Evolutionary conservation across 2,113 vertebrate genomes (phyloP), one percentile per base, ranked within the genome.

Genomic region (Corydoras maculifer): DNA sequence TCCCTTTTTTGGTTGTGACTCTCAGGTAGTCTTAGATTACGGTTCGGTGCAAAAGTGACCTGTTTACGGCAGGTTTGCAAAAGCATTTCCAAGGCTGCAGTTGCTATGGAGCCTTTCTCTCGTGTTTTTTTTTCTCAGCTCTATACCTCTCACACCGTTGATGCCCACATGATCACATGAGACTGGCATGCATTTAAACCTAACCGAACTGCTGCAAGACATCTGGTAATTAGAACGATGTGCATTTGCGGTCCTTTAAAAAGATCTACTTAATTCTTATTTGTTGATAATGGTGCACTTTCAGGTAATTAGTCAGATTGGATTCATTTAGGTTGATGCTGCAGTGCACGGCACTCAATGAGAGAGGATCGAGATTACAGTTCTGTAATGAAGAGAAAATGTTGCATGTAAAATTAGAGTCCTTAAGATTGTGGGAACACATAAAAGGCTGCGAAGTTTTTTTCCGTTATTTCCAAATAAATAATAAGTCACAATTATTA

Each of bases 91-190:
- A 65, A 62, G 73, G 32, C 43, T 71, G 57, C 69, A 11, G 77
- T 78, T 78, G 77, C 68, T 70, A 78, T 78, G 76, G 76, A 53
- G 59, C 65, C 62, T 53, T 72, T 72, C 29, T 68, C 30, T 69
- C 58, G 43, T 50, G 62, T 58, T 49, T n/a, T 65, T 61, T 60
- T 11, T 59, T 60, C 15, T 59, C 51, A 53, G 51, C 11, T 53
- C 62, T 68, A 66, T 32, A 67, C 58, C 53, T 25, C 62, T 69
- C 29, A 51, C 43, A 51, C 43, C 53, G 58, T 10, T 59, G 29
- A 65, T 43, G 35, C 35, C 10, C 32, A 53, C 63, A 53, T 59
- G 49, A 32, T 25, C 8, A 53, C 57, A 43, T 7, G 29, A 32
- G 43, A 50, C 11, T 31, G 32, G 35, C 35, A 51, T 31, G 59